A percentile compares a stretch with the other conserved stretches of the same genome.
Conservation (phyloP, 53 echinoderm and acorn worm species). For the Echinarachnius parma region DNA sequence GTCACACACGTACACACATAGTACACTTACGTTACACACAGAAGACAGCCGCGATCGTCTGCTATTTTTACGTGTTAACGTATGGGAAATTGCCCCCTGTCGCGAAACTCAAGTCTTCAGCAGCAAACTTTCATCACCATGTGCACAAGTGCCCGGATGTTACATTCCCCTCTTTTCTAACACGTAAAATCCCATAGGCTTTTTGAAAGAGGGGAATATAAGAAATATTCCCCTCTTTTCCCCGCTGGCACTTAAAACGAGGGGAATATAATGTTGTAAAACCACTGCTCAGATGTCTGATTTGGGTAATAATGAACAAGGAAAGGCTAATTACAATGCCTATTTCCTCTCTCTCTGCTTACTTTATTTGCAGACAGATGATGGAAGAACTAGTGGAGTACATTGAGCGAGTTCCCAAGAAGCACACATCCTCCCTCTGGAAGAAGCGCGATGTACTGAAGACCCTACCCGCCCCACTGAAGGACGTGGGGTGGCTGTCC, state of each 20-base stretch:
- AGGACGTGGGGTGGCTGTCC: constrained; percentile 57
- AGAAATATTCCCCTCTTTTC: no score
- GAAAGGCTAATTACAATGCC: not conserved
- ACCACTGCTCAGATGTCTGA: no score
- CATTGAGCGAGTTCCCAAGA: constrained; percentile 90
- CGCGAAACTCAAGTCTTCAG: not conserved
- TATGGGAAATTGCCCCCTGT: not conserved
- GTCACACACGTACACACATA: not conserved
- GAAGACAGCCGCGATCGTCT: not conserved
- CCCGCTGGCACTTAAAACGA: no score
- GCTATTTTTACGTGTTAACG: not conserved
- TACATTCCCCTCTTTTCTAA: not conserved
- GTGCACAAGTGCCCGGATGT: not conserved
- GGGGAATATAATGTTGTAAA: no score
- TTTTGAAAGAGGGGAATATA: not conserved
- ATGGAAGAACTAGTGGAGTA: constrained; percentile 99
- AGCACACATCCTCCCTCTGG: constrained; percentile 65
- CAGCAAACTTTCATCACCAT: not conserved
- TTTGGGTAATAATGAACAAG: no score
- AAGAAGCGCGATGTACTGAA: constrained; percentile 82
- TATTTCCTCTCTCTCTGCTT: not conserved
- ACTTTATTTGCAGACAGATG: constrained; percentile 57
- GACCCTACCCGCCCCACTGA: constrained; percentile 75
- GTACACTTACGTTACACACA: no score
- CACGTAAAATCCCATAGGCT: not conserved